phyloP scores from a whole-genome alignment of 2,888 invertebrate species.

The Autographa pulchrina region DNA sequence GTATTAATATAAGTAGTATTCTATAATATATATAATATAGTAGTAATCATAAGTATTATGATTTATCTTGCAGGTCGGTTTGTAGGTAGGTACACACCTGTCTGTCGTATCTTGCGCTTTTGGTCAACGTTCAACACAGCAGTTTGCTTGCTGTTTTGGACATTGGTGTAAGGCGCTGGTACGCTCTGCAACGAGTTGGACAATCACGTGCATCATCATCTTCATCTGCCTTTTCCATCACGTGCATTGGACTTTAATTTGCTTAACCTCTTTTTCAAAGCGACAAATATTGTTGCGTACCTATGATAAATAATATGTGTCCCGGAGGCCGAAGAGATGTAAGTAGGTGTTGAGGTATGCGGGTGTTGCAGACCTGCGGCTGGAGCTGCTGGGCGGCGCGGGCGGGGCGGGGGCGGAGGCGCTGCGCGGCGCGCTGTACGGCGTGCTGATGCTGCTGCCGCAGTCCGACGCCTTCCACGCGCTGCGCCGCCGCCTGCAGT shows the following conservation, averaged over 20 bases:
- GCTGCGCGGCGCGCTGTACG: slow-evolving; percentile 97
- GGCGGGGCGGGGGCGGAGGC: slow-evolving; percentile 93
- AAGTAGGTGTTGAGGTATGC: slow-evolving; percentile 20
- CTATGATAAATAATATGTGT: too few species aligned
- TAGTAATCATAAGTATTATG: not conserved
- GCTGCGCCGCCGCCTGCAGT: slow-evolving; percentile 92
- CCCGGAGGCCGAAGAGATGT: too few species aligned
- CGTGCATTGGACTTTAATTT: not conserved
- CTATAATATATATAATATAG: too few species aligned
- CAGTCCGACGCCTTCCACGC: slow-evolving; percentile 99
- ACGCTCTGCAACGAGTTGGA: slow-evolving; percentile 11
- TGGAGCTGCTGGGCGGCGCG: slow-evolving; percentile 94
- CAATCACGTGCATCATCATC: not conserved
- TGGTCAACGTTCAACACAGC: slow-evolving; percentile 57
- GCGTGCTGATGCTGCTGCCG: slow-evolving; percentile 98
- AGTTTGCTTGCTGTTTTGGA: slow-evolving; percentile 45
- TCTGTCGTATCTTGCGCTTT: slow-evolving; percentile 20
- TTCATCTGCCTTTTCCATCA: not conserved
- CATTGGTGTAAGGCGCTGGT: slow-evolving; percentile 41
- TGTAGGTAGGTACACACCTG: not conserved
- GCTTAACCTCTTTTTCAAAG: not conserved
- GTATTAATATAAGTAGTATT: not conserved
- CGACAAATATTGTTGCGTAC: too few species aligned
- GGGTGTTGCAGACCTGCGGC: slow-evolving; percentile 93
- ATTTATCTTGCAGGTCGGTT: not conserved